phyloP scores from a whole-genome alignment of 1,140 invertebrate genomes.

The Paramacrobiotus metropolitanus region DNA sequence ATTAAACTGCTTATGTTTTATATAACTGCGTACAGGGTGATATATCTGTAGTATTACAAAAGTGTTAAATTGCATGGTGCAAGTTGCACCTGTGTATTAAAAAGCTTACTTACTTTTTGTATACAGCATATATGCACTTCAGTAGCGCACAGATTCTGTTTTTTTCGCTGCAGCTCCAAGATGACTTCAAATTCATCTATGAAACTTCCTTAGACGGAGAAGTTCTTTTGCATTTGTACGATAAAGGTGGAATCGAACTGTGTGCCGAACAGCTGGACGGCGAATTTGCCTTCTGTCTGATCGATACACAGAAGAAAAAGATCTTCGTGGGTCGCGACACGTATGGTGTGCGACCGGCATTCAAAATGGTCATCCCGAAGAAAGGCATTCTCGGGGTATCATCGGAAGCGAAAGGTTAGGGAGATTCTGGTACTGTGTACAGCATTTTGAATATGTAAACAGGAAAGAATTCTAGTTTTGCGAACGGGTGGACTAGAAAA shows the following conservation, averaged over 20 bases:
- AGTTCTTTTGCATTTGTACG: conserved; percentile 24
- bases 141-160: too few species aligned
- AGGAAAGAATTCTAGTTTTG: too few species aligned
- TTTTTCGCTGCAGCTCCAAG: conserved; percentile 15
- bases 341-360: conserved; percentile 57
- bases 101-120: too few species aligned
- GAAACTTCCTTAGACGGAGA: conserved; percentile 25
- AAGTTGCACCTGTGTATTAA: too few species aligned
- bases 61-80: too few species aligned
- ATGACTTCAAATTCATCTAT: conserved; percentile 18
- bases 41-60: too few species aligned
- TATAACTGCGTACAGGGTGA: too few species aligned
- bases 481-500: too few species aligned
- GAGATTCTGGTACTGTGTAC: too few species aligned
- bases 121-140: too few species aligned
- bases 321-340: conserved; percentile 56
- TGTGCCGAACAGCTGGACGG: conserved; percentile 29
- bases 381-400: conserved; percentile 22
- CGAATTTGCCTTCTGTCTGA: conserved; percentile 61
- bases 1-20: too few species aligned
- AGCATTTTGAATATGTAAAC: too few species aligned
- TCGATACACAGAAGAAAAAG: conserved; percentile 43
- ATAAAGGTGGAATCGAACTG: conserved; percentile 20
- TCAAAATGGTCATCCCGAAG: conserved; percentile 34
- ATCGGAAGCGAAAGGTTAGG: conserved; percentile 24